Evolutionary conservation across 2,888 invertebrate genomes (phyloP), one percentile per base, ranked within the genome.

Genomic region (Chymomyza fuscimana): DNA sequence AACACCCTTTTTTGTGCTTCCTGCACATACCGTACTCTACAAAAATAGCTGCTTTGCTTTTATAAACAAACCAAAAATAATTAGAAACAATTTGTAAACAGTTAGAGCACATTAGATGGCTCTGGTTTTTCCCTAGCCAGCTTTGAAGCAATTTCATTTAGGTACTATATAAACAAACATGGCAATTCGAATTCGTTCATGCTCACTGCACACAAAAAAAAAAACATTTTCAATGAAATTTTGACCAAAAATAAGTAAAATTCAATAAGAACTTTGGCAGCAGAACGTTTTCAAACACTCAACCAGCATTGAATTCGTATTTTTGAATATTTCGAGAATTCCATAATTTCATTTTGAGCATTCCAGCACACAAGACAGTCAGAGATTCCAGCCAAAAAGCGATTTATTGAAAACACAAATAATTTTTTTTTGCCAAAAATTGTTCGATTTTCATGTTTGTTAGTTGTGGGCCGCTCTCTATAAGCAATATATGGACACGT

Each of bases 191-290:
- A 87, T 81, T 77, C 74, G 78, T 85, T 82, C 86, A 87, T 78
- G 82, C 82, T 80, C 72, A 73, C 72, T 80, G 82, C 82, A 82
- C 82, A 85, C 83, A 74, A 87, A 85, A 83, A 85, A 81, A 73
- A 82, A 85, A 83, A 82, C 79, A 77, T 82, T 85, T 87, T 76
- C 85, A 80, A 84, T 78, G 82, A 65, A 69, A 78, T 72, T 78
- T 72, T 67, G 64, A 61, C 66, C 59, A 64, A 69, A 78, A 78
- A 77, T 12, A 52, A 70, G 67, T 67, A 74, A 72, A 52, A 19
- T 6, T 7, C 52, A 19, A 54, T 62, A 50, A 40, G 22, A 63
- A 22, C 12, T 54, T 15, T 51, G n/a, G 51, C 15, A 32, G 65
- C 15, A 77, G 70, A 84, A 71, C 70, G 72, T 63, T 72, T 81